Evolutionary conservation across 2,113 vertebrate species (phyloP).

Genomic region (Melanostigma gelatinosum): DNA sequence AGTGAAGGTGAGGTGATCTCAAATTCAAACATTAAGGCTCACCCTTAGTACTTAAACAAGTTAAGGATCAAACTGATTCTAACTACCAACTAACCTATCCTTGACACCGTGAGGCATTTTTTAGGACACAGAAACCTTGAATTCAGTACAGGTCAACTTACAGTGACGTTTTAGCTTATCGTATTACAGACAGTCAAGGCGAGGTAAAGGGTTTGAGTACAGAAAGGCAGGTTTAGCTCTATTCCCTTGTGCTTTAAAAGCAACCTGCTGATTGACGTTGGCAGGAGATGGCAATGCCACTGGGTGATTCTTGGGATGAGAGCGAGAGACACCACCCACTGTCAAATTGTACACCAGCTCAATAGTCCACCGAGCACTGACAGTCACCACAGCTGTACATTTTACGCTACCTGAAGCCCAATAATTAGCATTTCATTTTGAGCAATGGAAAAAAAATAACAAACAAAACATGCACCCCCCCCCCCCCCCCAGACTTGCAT

Average conservation of each 20-base stretch:
- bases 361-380: slow-evolving; percentile 86
- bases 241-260: slow-evolving; percentile 32
- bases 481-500: slow-evolving; percentile 15
- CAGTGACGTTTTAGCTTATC: background rate
- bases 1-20: slow-evolving; percentile 56
- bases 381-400: slow-evolving; percentile 87
- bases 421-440: slow-evolving; percentile 88
- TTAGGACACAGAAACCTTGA: slow-evolving; percentile 15
- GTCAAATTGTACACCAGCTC: slow-evolving; percentile 85
- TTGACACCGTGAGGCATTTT: slow-evolving; percentile 9
- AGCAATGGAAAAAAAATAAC: slow-evolving; percentile 44
- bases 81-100: slow-evolving; percentile 9
- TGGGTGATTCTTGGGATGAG: slow-evolving; percentile 62
- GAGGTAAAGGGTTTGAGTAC: background rate
- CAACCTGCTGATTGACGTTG: slow-evolving; percentile 70
- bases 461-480: slow-evolving; percentile 41
- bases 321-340: slow-evolving; percentile 83
- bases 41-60: slow-evolving; percentile 16
- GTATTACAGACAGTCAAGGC: background rate
- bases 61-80: slow-evolving; percentile 26
- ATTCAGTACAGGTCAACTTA: slow-evolving; percentile 14
- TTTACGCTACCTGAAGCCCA: slow-evolving; percentile 90
- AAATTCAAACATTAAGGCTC: slow-evolving; percentile 42
- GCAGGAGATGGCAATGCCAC: slow-evolving; percentile 65
- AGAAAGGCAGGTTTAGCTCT: background rate